Conservation (phyloP, 2,797 vertebrate genomes). For the Orientallactaga sibirica region DNA sequence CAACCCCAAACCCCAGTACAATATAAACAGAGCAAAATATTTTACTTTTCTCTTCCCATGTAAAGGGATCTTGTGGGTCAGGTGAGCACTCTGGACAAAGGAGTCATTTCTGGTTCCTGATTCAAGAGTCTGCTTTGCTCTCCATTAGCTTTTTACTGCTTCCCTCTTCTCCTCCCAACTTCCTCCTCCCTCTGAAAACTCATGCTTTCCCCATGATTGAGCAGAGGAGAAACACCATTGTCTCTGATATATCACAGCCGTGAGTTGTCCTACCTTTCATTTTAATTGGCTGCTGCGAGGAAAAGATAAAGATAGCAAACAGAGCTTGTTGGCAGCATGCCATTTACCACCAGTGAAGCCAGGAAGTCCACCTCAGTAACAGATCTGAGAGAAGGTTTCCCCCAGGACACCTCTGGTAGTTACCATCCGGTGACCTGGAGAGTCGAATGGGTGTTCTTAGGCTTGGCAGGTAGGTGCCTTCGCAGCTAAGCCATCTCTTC, state of each 20-base stretch:
- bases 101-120: neutral
- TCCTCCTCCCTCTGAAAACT: neutral
- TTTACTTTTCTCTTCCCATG: neutral
- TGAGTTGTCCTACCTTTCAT: constrained; percentile 21
- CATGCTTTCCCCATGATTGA: neutral
- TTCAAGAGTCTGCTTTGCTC: neutral
- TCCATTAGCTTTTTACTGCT: neutral
- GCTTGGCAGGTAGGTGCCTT: too few species aligned
- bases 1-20: neutral
- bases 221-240: neutral
- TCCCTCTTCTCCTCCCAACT: neutral
- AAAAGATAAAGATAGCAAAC: neutral
- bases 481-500: too few species aligned
- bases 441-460: too few species aligned
- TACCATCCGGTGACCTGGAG: neutral
- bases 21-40: neutral
- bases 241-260: neutral
- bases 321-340: neutral
- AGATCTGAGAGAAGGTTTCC: neutral
- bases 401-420: neutral
- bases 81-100: neutral
- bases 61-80: neutral
- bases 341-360: neutral
- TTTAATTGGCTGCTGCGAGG: neutral
- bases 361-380: neutral